phyloP scores from a whole-genome alignment of 1,140 invertebrate species.

The Oppia nitens region DNA sequence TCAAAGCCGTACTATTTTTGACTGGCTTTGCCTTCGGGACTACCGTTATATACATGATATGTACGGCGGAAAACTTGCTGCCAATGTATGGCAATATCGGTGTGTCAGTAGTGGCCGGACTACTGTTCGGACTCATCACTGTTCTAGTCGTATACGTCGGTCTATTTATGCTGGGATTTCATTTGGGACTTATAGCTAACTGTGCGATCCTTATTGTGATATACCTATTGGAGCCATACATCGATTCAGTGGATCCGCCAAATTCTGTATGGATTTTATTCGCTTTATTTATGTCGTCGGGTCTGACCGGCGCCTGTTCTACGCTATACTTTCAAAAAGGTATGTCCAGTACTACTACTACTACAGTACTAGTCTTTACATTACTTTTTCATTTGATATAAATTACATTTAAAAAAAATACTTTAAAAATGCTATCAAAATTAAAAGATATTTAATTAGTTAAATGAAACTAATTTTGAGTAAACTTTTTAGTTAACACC shows the following conservation, averaged over 20 bases:
- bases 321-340: constrained; percentile 38
- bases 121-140: constrained; percentile 58
- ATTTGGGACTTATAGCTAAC: constrained; percentile 48
- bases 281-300: constrained; percentile 43
- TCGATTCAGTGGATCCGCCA: constrained; percentile 32
- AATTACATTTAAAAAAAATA: too few species aligned
- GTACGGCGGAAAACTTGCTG: constrained; percentile 51
- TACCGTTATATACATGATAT: constrained; percentile 53
- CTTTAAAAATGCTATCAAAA: too few species aligned
- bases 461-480: too few species aligned
- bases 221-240: constrained; percentile 33
- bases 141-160: constrained; percentile 62
- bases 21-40: constrained; percentile 71
- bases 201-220: constrained; percentile 36
- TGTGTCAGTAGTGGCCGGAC: constrained; percentile 49
- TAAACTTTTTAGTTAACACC: too few species aligned
- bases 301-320: constrained; percentile 48
- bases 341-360: constrained; percentile 8
- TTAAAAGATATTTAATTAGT: too few species aligned
- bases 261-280: constrained; percentile 45
- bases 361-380: too few species aligned
- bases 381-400: too few species aligned
- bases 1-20: constrained; percentile 74
- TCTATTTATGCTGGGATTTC: constrained; percentile 63
- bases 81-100: constrained; percentile 54